Conservation (phyloP, 2,113 vertebrate species). For the Pogona vitticeps region DNA sequence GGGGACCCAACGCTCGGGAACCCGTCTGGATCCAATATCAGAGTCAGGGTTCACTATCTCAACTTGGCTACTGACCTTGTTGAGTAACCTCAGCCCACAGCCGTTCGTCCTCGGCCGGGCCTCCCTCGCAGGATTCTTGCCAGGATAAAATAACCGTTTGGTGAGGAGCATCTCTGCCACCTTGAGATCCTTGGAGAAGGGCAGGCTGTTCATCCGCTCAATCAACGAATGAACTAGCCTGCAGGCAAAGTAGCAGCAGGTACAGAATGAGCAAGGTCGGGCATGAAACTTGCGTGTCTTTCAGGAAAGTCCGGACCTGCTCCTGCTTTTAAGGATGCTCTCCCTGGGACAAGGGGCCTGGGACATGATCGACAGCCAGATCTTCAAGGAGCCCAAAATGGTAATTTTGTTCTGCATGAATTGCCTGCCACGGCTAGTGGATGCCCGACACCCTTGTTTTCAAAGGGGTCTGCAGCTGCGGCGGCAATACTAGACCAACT, state of each 20-base stretch:
- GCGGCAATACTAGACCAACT: not conserved
- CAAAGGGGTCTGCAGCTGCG: not conserved
- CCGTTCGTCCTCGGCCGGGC: not conserved
- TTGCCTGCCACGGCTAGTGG: too few species aligned
- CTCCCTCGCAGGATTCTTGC: not conserved
- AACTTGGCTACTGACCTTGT: not conserved
- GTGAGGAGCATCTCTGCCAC: not conserved
- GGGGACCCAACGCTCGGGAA: not conserved
- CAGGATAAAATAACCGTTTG: not conserved
- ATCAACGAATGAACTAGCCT: not conserved
- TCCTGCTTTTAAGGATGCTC: constrained; percentile 92
- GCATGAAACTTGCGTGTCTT: not conserved
- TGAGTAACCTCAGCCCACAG: not conserved
- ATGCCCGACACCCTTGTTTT: not conserved
- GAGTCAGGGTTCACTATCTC: too few species aligned
- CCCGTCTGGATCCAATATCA: too few species aligned
- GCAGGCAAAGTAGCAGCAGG: not conserved
- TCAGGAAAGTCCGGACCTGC: constrained; percentile 93
- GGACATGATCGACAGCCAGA: constrained; percentile 99
- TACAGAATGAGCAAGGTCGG: not conserved
- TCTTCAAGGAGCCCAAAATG: constrained; percentile 97
- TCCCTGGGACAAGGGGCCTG: constrained; percentile 94
- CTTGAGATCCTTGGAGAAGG: not conserved
- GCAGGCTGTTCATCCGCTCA: not conserved
- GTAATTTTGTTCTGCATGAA: constrained; percentile 61